A percentile compares a stretch with the other conserved stretches of the same genome.
These are phyloP conservation scores for Chloroclystis v-ata DNA, from an alignment of 2,888 invertebrate species.

Conservation along the genomic window DNA sequence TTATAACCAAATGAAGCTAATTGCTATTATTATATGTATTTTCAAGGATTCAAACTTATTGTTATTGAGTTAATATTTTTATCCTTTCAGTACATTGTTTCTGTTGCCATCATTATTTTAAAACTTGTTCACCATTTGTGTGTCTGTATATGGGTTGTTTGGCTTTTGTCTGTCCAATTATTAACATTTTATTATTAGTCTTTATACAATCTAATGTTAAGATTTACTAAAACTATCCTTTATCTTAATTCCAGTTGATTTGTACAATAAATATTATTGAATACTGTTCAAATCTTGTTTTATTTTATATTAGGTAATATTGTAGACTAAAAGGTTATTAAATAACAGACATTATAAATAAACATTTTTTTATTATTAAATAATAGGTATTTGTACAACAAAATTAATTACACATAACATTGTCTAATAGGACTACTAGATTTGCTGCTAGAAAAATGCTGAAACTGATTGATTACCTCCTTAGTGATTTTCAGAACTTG, in stretches of 20 bases:
- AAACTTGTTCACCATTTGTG: constrained; percentile 44
- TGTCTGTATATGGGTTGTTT: constrained; percentile 67
- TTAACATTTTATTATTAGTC: constrained; percentile 47
- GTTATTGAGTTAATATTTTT: too few relatives aligned
- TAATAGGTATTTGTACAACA: constrained; percentile 58
- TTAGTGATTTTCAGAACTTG: constrained; percentile 42
- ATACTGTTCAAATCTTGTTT: constrained; percentile 52
- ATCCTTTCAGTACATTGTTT: not conserved
- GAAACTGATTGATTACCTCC: constrained; percentile 35
- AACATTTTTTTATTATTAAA: constrained; percentile 49
- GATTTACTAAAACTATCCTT: constrained; percentile 58
- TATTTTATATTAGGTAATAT: too few relatives aligned
- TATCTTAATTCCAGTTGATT: constrained; percentile 71
- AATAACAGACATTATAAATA: constrained; percentile 12
- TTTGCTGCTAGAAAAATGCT: constrained; percentile 32
- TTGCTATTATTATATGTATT: too few relatives aligned
- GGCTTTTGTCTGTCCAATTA: constrained; percentile 53
- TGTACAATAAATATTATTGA: constrained; percentile 66
- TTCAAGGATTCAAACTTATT: too few relatives aligned
- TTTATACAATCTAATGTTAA: constrained; percentile 58
- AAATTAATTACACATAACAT: constrained; percentile 47
- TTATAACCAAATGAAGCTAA: too few relatives aligned
- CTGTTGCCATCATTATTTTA: constrained; percentile 16
- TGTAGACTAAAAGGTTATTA: too few relatives aligned
- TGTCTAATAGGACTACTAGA: constrained; percentile 55